Conservation (phyloP, 1,140 invertebrate genomes). For the Myzus persicae region DNA sequence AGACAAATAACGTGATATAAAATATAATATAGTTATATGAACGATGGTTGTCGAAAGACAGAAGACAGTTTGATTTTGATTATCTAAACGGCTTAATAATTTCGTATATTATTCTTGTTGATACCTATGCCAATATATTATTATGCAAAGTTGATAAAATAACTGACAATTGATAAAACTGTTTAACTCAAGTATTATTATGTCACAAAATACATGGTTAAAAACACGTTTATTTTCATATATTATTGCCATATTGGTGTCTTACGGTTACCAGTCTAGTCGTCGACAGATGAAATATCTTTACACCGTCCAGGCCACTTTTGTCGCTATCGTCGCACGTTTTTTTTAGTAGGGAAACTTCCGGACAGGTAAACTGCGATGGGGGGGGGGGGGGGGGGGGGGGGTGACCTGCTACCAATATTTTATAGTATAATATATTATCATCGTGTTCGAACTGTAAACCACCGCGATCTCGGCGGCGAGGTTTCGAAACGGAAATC, state of each 20-base stretch:
- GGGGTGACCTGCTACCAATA: not conserved
- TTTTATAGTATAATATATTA: not conserved
- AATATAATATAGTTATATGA: no score
- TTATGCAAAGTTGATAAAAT: no score
- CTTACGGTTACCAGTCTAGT: not conserved
- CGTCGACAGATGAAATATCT: not conserved
- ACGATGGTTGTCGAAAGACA: no score
- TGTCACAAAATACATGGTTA: no score
- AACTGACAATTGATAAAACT: no score
- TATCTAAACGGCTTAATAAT: no score
- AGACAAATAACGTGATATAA: not conserved
- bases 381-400: not conserved
- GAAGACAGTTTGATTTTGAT: no score
- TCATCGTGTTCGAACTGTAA: not conserved
- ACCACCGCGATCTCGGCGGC: not conserved
- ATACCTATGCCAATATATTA: no score
- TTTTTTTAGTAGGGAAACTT: not conserved
- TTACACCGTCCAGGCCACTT: not conserved
- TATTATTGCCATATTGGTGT: no score
- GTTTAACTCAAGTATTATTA: no score
- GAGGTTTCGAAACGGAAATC: constrained; percentile 1
- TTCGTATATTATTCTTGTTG: no score
- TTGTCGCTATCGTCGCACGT: not conserved
- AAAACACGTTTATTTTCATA: not conserved
- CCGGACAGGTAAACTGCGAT: not conserved